A percentile compares a stretch with the other conserved stretches of the same genome.
Conservation (phyloP, 2,888 invertebrate genomes). For the Xanthia togata region DNA sequence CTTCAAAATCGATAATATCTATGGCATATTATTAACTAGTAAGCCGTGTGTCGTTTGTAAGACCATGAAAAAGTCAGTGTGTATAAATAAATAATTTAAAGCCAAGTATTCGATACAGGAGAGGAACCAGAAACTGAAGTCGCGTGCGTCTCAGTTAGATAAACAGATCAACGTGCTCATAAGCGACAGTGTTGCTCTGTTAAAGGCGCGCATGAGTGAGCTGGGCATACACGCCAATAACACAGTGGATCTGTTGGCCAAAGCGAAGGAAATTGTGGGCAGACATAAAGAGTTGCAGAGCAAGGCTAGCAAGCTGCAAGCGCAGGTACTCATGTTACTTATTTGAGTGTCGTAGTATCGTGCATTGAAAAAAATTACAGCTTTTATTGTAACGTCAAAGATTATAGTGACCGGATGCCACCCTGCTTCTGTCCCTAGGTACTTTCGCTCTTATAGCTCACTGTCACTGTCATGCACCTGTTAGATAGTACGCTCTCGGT, state of each 20-base stretch:
- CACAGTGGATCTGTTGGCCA: conserved; percentile 95
- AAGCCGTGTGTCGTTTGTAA: conserved; percentile 50
- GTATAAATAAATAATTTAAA: conserved; percentile 48
- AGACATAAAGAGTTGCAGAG: conserved; percentile 97
- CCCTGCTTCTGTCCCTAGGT: conserved; percentile 61
- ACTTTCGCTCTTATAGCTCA: conserved; percentile 63
- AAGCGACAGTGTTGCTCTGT: conserved; percentile 96
- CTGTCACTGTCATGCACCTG: conserved; percentile 64
- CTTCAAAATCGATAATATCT: conserved; percentile 29
- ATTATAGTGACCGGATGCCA: conserved; percentile 59
- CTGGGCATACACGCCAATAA: conserved; percentile 96
- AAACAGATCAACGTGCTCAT: conserved; percentile 98
- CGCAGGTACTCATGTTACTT: conserved; percentile 91
- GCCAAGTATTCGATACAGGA: conserved; percentile 87
- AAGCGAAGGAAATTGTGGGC: conserved; percentile 97
- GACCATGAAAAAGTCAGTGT: conserved; percentile 48
- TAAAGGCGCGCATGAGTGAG: conserved; percentile 97
- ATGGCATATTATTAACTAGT: conserved; percentile 44
- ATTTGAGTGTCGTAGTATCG: conserved; percentile 53
- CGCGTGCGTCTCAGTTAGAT: conserved; percentile 96
- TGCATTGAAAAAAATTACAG: conserved; percentile 60
- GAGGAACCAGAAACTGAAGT: conserved; percentile 95
- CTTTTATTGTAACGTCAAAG: conserved; percentile 30
- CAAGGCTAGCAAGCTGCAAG: conserved; percentile 96
- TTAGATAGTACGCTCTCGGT: conserved; percentile 57